A percentile compares a stretch with the other conserved stretches of the same genome.
These are phyloP conservation scores for Apantesis nais DNA, from an alignment of 2,888 invertebrate genomes.

Conservation along the genomic window DNA sequence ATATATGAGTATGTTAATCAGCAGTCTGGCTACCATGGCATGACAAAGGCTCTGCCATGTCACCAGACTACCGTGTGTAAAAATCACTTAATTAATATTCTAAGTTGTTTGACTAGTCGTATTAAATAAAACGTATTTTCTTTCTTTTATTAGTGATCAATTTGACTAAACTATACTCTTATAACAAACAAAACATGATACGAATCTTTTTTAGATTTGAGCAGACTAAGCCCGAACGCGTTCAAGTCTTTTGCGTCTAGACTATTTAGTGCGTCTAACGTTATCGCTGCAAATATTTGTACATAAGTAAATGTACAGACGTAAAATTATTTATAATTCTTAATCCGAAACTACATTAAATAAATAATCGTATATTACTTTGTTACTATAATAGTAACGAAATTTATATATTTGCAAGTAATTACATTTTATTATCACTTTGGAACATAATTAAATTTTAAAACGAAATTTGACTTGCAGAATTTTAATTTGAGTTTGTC, in stretches of 20 bases:
- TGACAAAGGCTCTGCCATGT: too few species aligned
- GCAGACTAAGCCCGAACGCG: neutral
- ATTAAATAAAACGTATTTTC: too few species aligned
- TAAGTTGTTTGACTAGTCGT: too few species aligned
- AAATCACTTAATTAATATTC: too few species aligned
- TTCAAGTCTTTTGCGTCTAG: slow-evolving; percentile 4
- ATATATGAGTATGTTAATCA: too few species aligned
- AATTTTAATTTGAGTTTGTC: too few species aligned
- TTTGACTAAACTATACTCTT: too few species aligned
- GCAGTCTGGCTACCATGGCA: too few species aligned
- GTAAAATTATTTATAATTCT: neutral
- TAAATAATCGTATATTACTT: neutral
- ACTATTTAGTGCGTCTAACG: neutral
- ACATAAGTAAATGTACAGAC: neutral
- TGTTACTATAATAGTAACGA: neutral
- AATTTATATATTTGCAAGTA: neutral
- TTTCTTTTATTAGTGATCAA: neutral
- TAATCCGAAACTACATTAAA: neutral
- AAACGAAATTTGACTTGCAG: too few species aligned
- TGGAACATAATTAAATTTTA: neutral
- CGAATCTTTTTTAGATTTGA: neutral
- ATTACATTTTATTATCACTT: neutral
- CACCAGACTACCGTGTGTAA: too few species aligned
- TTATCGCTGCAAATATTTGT: neutral
- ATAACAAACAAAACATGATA: neutral